Percentiles rank a stretch among this genome's conserved stretches.
These are phyloP conservation scores for Gymnodraco acuticeps DNA, from an alignment of 2,797 vertebrate species.

Conservation along the genomic window DNA sequence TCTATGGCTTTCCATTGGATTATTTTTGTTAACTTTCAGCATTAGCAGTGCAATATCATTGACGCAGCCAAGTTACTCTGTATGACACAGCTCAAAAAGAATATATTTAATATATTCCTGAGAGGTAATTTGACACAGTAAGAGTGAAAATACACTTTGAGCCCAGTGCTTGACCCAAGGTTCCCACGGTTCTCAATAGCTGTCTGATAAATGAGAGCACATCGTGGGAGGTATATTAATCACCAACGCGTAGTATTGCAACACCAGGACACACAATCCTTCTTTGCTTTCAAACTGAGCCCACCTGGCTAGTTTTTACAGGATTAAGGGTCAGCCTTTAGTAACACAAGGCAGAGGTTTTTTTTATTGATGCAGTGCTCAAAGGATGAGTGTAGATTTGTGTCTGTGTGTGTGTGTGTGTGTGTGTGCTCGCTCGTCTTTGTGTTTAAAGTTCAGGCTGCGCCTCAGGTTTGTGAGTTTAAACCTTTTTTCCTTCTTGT, in stretches of 20 bases:
- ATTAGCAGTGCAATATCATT: neutral
- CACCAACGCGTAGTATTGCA: constrained; percentile 65
- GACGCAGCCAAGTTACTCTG: neutral
- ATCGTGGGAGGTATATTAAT: constrained; percentile 82
- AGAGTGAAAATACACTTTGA: constrained; percentile 35
- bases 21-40: neutral
- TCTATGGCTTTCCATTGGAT: neutral
- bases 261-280: constrained; percentile 68
- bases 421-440: constrained; percentile 11
- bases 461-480: constrained; percentile 42
- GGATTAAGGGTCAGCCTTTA: constrained; percentile 58
- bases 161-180: constrained; percentile 51
- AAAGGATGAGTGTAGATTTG: constrained; percentile 34
- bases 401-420: constrained; percentile 21
- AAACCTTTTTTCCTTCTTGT: constrained; percentile 42
- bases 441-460: constrained; percentile 41
- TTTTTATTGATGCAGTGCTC: constrained; percentile 54
- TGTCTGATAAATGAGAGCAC: constrained; percentile 71
- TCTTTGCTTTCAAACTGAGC: constrained; percentile 65
- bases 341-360: constrained; percentile 54
- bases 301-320: constrained; percentile 73
- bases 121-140: constrained; percentile 32
- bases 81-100: constrained; percentile 13
- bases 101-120: constrained; percentile 33
- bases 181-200: constrained; percentile 78